phyloP scores from a whole-genome alignment of 2,888 invertebrate genomes.

The Pollenia amentaria region DNA sequence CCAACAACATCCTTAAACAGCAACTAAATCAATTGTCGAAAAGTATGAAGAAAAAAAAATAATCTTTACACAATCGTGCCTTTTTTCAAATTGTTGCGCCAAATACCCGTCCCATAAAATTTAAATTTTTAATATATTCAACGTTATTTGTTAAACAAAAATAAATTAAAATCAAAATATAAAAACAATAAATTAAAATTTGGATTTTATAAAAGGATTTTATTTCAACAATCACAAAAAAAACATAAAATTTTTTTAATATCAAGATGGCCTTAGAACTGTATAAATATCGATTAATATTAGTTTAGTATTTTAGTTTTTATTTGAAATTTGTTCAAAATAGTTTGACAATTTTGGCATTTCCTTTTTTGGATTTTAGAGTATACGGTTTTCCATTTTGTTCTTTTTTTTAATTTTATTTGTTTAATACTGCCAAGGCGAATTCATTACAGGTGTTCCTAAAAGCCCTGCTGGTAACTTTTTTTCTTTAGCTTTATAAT shows the following conservation, averaged over 20 bases:
- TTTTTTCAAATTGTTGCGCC: conserved; percentile 73
- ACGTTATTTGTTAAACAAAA: conserved; percentile 51
- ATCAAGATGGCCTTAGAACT: conserved; percentile 62
- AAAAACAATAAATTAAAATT: conserved; percentile 38
- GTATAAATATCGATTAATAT: conserved; percentile 45
- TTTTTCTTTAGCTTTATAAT: no score
- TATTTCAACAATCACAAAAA: conserved; percentile 23
- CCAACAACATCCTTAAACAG: conserved; percentile 25
- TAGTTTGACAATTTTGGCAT: conserved; percentile 16
- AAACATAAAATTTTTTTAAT: conserved; percentile 14
- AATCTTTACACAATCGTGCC: conserved; percentile 75
- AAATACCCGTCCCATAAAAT: conserved; percentile 71
- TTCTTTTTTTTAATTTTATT: no score
- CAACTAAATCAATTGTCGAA: conserved; percentile 26
- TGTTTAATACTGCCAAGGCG: no score
- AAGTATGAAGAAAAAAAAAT: conserved; percentile 23
- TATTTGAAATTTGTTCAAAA: conserved; percentile 18
- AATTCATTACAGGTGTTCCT: no score
- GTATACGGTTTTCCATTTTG: neutral
- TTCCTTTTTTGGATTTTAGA: neutral
- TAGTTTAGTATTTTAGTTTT: conserved; percentile 9
- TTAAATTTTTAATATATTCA: conserved; percentile 63
- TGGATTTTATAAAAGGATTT: conserved; percentile 35
- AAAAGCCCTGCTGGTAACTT: no score
- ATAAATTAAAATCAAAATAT: neutral